Percentiles rank a stretch among this genome's conserved stretches.
phyloP scores from a whole-genome alignment of 1,140 invertebrate genomes.

The Drosophila busckii region DNA sequence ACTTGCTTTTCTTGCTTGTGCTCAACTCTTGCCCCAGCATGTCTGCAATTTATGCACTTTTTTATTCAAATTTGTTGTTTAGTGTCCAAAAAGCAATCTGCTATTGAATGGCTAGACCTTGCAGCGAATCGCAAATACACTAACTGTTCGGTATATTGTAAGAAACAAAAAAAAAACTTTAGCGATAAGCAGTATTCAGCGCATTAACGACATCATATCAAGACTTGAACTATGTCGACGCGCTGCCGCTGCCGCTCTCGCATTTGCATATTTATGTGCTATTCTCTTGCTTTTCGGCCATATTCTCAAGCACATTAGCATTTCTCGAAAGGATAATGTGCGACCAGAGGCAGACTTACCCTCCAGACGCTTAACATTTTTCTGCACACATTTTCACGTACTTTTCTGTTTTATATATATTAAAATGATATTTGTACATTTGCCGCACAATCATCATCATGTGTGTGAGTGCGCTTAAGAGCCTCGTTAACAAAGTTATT shows the following conservation, averaged over 20 bases:
- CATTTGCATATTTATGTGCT: slow-evolving; percentile 71
- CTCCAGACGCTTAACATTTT: slow-evolving; percentile 52
- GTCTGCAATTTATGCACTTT: slow-evolving; percentile 69
- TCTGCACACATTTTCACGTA: slow-evolving; percentile 46
- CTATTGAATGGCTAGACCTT: too few species aligned
- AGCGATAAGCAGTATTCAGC: slow-evolving; percentile 11
- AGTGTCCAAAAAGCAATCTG: slow-evolving; percentile 35
- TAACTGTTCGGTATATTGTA: not conserved
- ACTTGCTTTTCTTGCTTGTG: slow-evolving; percentile 44
- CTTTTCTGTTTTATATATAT: too few species aligned
- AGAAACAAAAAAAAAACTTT: slow-evolving; percentile 9
- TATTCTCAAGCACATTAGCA: slow-evolving; percentile 56
- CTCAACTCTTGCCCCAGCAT: slow-evolving; percentile 17
- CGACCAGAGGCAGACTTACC: slow-evolving; percentile 1
- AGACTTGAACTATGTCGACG: slow-evolving; percentile 61
- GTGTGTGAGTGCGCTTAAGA: slow-evolving; percentile 61
- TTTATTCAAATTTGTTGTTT: slow-evolving; percentile 67
- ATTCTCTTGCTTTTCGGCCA: slow-evolving; percentile 43
- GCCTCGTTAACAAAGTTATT: slow-evolving; percentile 78
- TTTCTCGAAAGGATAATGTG: slow-evolving; percentile 66
- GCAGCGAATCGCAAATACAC: too few species aligned
- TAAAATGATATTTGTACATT: too few species aligned
- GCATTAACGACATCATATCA: slow-evolving; percentile 71
- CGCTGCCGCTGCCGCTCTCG: slow-evolving; percentile 41
- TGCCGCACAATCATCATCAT: too few species aligned